These are phyloP conservation scores for Aporophyla lueneburgensis DNA, from an alignment of 2,888 invertebrate species.

Conservation along the genomic window DNA sequence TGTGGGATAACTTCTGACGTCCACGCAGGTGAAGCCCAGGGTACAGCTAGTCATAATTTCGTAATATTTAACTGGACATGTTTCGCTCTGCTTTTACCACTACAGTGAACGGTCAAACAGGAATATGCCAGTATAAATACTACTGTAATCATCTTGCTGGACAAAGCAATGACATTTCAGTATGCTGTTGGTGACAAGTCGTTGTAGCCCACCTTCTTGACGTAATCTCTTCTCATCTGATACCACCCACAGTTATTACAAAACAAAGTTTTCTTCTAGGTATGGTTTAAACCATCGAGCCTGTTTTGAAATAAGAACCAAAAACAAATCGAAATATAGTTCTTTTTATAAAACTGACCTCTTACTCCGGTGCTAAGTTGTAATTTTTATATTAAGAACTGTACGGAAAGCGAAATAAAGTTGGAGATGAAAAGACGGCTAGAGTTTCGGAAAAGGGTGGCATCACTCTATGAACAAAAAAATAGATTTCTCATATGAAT, in stretches of 20 bases:
- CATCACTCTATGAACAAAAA: background rate
- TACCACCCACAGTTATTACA: no score
- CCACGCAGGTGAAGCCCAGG: no score
- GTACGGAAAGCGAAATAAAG: no score
- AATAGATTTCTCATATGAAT: background rate
- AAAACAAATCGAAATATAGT: no score
- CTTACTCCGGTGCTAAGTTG: no score
- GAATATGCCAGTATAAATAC: background rate
- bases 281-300: no score
- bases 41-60: background rate
- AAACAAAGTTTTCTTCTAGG: no score
- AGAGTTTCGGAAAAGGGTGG: background rate
- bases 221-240: background rate
- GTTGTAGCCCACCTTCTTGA: background rate
- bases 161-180: background rate
- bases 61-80: background rate
- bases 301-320: no score
- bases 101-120: background rate
- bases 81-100: background rate
- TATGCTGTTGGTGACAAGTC: background rate
- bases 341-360: no score
- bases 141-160: background rate
- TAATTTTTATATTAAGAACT: no score
- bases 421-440: no score
- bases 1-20: no score